Evolutionary conservation across 2,113 vertebrate species (phyloP).

Genomic region (Ailuropoda melanoleuca): DNA sequence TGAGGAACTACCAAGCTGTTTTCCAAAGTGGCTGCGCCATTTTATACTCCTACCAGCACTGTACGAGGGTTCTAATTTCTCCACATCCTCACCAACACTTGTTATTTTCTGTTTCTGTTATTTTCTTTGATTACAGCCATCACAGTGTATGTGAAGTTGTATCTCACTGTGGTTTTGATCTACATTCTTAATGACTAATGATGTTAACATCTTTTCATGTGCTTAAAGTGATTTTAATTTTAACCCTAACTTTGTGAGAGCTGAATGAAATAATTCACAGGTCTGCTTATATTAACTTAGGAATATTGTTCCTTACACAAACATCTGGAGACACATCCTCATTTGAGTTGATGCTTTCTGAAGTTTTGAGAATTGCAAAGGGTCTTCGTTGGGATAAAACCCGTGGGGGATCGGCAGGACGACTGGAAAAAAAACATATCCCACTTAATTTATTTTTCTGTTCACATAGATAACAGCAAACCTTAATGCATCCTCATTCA

Average conservation of each 20-base stretch:
- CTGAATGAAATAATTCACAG: background rate
- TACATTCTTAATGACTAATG: background rate
- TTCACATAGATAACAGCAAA: background rate
- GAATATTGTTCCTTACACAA: conserved; percentile 78
- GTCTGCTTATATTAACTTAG: conserved; percentile 1
- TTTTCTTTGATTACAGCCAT: background rate
- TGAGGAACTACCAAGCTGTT: background rate
- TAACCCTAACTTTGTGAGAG: background rate
- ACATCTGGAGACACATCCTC: conserved; percentile 73
- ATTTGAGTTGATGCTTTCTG: conserved; percentile 68
- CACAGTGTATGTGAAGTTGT: background rate
- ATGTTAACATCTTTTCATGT: background rate
- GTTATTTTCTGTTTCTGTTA: background rate
- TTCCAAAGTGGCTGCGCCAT: background rate
- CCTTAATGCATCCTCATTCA: background rate
- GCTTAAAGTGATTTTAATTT: conserved; percentile 30
- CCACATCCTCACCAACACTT: background rate
- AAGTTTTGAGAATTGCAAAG: conserved; percentile 74
- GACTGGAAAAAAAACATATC: conserved; percentile 70
- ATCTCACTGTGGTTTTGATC: background rate
- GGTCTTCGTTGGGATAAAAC: conserved; percentile 62
- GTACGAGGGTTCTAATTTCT: background rate
- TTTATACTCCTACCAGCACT: background rate
- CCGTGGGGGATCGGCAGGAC: conserved; percentile 42
- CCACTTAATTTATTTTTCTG: conserved; percentile 8